These are phyloP conservation scores for Virgularia gustaviana DNA, from an alignment of 92 coral and sea anemone species.

Conservation along the genomic window DNA sequence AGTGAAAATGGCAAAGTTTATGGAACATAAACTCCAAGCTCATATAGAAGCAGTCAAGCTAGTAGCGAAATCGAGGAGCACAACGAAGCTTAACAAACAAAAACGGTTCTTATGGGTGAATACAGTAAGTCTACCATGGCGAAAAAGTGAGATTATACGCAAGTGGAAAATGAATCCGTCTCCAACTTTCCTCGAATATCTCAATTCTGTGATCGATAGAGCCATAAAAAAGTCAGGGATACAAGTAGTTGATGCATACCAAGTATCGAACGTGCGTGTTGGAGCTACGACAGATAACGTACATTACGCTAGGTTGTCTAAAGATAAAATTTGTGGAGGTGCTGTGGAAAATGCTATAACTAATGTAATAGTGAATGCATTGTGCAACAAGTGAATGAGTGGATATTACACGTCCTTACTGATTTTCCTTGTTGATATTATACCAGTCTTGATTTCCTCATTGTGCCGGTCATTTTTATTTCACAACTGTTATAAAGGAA, in stretches of 20 bases:
- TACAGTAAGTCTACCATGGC: constrained; percentile 87
- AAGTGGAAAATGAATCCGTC: constrained; percentile 96
- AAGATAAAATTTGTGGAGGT: constrained; percentile 87
- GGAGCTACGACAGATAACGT: constrained; percentile 92
- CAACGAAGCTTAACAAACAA: not conserved
- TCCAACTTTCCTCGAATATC: constrained; percentile 74
- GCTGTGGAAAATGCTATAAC: constrained; percentile 96
- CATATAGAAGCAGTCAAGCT: constrained; percentile 64
- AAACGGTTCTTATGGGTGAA: constrained; percentile 84
- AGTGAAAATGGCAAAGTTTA: too few species aligned
- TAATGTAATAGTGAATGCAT: constrained; percentile 81
- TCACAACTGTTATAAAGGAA: too few species aligned
- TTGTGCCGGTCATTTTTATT: too few species aligned
- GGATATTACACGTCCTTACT: too few species aligned
- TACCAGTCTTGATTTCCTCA: too few species aligned
- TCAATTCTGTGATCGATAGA: constrained; percentile 70
- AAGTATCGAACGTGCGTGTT: constrained; percentile 89
- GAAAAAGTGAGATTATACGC: constrained; percentile 78
- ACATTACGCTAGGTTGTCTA: constrained; percentile 84
- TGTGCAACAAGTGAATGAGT: constrained; percentile 70
- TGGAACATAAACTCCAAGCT: constrained; percentile 65
- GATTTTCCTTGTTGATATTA: too few species aligned
- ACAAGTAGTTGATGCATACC: constrained; percentile 89
- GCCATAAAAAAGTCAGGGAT: constrained; percentile 64
- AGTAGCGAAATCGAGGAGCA: constrained; percentile 43